A percentile compares a stretch with the other conserved stretches of the same genome.
Evolutionary conservation across 2,113 vertebrate genomes (phyloP).

Genomic region (Coturnix japonica): DNA sequence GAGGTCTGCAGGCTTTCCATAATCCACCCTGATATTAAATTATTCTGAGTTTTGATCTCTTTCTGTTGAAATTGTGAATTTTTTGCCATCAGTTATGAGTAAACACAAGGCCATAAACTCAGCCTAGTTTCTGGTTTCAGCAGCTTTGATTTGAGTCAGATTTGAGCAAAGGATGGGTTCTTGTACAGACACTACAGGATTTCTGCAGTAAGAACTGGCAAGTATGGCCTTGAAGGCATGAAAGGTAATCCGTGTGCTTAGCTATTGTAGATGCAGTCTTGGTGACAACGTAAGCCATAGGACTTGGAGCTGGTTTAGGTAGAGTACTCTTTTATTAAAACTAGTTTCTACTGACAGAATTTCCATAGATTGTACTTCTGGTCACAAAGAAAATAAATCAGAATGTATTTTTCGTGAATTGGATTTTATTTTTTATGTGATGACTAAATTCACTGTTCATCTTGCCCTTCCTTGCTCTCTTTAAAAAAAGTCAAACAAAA

Average conservation of each 20-base stretch:
- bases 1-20: neutral
- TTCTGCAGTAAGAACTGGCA: neutral
- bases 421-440: neutral
- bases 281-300: neutral
- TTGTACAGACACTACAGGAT: neutral
- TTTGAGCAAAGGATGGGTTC: too few species aligned
- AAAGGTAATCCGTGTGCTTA: accelerated
- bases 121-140: neutral
- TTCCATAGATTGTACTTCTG: neutral
- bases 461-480: neutral
- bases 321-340: neutral
- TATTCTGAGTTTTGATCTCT: neutral
- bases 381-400: neutral
- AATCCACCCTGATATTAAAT: neutral
- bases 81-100: neutral
- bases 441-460: neutral
- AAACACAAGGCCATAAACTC: neutral
- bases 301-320: neutral
- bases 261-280: neutral
- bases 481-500: neutral
- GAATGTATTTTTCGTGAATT: neutral
- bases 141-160: neutral
- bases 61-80: neutral
- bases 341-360: neutral
- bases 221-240: neutral